phyloP scores from a whole-genome alignment of 2,888 invertebrate species.

The Cephus sareptanus region DNA sequence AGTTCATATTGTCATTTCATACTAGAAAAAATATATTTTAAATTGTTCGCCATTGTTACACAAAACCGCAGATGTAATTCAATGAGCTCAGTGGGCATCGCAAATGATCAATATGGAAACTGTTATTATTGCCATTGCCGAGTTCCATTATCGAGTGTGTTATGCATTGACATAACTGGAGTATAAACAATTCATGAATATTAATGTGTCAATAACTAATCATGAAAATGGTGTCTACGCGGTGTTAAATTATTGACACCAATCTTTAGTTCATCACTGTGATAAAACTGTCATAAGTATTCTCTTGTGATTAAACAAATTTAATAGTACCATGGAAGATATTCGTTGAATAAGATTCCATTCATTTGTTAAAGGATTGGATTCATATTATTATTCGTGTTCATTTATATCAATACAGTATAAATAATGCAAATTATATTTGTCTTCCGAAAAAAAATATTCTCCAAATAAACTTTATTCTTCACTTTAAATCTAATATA shows the following conservation, averaged over 20 bases:
- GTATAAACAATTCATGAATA: not conserved
- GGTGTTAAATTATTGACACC: not conserved
- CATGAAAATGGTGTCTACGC: not conserved
- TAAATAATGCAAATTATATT: not conserved
- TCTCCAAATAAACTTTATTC: not conserved
- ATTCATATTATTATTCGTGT: not conserved
- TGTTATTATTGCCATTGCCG: not conserved
- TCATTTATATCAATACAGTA: not conserved
- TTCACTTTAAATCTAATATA: not conserved
- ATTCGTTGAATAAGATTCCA: not conserved
- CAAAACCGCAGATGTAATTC: not conserved
- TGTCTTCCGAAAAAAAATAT: not conserved
- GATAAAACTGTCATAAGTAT: not conserved
- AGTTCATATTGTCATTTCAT: not conserved
- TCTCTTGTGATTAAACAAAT: not conserved
- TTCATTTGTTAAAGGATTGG: not conserved
- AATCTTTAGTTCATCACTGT: not conserved
- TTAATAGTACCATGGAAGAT: not conserved
- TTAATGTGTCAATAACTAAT: not conserved
- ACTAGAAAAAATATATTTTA: not conserved
- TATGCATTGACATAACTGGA: not conserved
- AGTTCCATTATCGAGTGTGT: not conserved
- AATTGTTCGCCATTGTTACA: not conserved
- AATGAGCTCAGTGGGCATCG: not conserved
- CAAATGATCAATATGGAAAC: not conserved